Evolutionary conservation across 2,888 invertebrate genomes (phyloP), one percentile per base, ranked within the genome.

Genomic region (Cyclophora albipunctata): DNA sequence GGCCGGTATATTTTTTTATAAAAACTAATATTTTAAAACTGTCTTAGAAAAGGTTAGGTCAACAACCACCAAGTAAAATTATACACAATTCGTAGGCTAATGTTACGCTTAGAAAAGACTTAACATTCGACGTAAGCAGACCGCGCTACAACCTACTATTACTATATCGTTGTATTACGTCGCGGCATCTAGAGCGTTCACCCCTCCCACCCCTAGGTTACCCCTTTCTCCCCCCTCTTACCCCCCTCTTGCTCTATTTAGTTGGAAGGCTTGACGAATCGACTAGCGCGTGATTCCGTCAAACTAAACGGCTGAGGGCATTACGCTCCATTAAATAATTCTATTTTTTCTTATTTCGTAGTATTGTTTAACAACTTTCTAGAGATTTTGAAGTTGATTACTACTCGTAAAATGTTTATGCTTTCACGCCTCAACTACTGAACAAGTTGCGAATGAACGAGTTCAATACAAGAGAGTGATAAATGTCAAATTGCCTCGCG

Each of bases 191-290:
- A 67, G 71, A 64, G 66, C 79, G 74, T 73, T 75, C 79, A 73
- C 70, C 5, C 5, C 37, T 5, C 37, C 5, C 37, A 37, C 37
- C 37, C 20, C 20, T 20, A 20, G 20, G 20, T 75, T 63, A 69
- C 69, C 66, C 70, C 60, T 55, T 48, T 57, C 50, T 56, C 7
- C 46, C 45, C 49, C 49, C n/a, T 42, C 53, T 49, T 46, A 46
- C 42, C 43, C 34, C 35, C 45, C 51, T 42, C 37, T 34, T 47
- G 42, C n/a, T 46, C 47, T 34, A 40, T 44, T 45, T 45, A 42
- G 33, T 50, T 43, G 42, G 46, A 52, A 50, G 51, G 46, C 81
- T 73, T 83, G 81, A 80, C 82, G 77, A 81, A 84, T 83, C 64
- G 64, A 61, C 71, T 67, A 65, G 69, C 71, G 37, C 81, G 76